Evolutionary conservation across 2,113 vertebrate genomes (phyloP).

Genomic region (Triplophysa dalaica): DNA sequence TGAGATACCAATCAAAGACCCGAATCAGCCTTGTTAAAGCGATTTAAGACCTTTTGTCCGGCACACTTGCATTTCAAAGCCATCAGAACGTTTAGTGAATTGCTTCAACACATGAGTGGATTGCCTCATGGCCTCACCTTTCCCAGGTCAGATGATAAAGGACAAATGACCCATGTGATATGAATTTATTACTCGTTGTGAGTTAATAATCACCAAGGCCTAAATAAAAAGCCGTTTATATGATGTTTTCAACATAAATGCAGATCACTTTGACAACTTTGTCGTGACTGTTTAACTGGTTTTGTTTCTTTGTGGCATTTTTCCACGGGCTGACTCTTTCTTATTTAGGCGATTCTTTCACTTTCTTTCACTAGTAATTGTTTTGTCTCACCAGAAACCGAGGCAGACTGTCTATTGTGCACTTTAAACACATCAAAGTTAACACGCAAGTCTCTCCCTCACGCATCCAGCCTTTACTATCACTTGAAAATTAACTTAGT

Average conservation of each 20-base stretch:
- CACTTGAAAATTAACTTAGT: too few species aligned
- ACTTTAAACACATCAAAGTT: neutral
- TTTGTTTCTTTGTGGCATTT: too few species aligned
- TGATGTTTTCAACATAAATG: too few species aligned
- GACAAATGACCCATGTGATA: neutral
- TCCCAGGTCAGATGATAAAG: slow-evolving; percentile 36
- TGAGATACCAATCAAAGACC: neutral
- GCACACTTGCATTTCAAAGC: neutral
- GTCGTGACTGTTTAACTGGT: too few species aligned
- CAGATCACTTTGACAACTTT: too few species aligned
- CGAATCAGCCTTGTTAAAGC: neutral
- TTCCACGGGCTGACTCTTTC: neutral
- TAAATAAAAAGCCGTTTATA: neutral
- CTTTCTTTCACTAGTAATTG: neutral
- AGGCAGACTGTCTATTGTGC: neutral
- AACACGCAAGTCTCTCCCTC: neutral
- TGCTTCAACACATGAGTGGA: neutral
- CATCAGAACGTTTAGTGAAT: neutral
- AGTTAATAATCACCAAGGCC: slow-evolving; percentile 48
- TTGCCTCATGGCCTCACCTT: slow-evolving; percentile 5
- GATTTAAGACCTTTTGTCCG: neutral
- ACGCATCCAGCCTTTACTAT: too few species aligned
- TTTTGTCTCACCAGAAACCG: neutral
- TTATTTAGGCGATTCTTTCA: neutral
- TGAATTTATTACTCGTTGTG: slow-evolving; percentile 29